These are phyloP conservation scores for Drosophila virilis DNA, from an alignment of 1,140 invertebrate genomes.

Conservation along the genomic window DNA sequence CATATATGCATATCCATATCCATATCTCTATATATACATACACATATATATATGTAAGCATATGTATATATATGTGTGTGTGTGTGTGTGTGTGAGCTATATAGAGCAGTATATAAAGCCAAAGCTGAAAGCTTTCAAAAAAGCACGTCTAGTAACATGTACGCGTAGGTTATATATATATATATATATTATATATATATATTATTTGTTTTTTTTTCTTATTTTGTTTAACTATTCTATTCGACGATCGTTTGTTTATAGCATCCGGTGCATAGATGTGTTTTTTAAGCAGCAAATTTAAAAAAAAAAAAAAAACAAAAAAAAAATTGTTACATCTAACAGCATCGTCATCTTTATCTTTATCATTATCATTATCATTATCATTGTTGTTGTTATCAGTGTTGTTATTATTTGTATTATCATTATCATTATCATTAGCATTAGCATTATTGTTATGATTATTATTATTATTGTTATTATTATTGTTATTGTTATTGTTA, in stretches of 20 bases:
- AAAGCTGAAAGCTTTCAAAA: conserved; percentile 29
- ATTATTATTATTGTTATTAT: conserved; percentile 9
- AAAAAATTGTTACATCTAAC: background rate
- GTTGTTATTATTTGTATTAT: background rate
- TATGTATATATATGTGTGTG: no score
- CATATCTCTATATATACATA: conserved; percentile 23
- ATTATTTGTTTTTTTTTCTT: no score
- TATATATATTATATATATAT: no score
- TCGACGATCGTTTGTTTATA: conserved; percentile 19
- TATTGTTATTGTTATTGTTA: conserved; percentile 7
- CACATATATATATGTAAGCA: conserved; percentile 10
- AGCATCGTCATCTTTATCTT: conserved; percentile 14
- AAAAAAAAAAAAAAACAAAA: background rate
- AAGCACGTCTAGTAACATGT: conserved; percentile 7
- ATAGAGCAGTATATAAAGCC: conserved; percentile 15
- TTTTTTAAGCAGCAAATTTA: background rate
- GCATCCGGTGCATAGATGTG: conserved; percentile 30
- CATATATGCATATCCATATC: conserved; percentile 1
- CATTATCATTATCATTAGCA: conserved; percentile 5
- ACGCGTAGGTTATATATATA: background rate
- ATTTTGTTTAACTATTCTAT: conserved; percentile 21
- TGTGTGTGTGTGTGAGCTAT: conserved; percentile 6
- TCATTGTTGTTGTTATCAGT: conserved; percentile 4
- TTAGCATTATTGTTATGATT: no score
- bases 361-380: no score